phyloP scores from a whole-genome alignment of 2,113 vertebrate genomes.

The Laticauda colubrina region DNA sequence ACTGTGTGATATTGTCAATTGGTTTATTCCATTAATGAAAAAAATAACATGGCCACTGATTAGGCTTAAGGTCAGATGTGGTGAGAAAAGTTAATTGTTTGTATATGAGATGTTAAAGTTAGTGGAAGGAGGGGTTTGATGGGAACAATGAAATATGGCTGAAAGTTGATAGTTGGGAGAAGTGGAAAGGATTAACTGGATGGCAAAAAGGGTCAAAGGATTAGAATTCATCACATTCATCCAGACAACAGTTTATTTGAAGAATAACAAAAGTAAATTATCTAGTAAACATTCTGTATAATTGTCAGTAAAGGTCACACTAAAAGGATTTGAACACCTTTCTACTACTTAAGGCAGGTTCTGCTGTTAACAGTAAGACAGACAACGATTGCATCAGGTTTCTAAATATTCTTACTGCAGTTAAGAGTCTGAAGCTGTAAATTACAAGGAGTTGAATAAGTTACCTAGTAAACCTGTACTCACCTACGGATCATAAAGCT shows the following conservation, averaged over 20 bases:
- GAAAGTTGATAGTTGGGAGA: neutral
- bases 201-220: neutral
- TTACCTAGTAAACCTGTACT: conserved; percentile 12
- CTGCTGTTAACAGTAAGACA: neutral
- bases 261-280: neutral
- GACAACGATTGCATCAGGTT: neutral
- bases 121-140: neutral
- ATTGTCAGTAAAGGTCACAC: neutral
- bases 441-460: neutral
- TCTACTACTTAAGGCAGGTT: neutral
- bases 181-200: neutral
- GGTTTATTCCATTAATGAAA: neutral
- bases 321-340: neutral
- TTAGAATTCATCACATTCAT: neutral
- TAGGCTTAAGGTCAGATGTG: neutral
- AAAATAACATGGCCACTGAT: neutral
- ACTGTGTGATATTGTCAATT: neutral
- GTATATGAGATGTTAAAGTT: neutral
- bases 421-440: neutral
- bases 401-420: neutral
- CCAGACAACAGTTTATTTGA: neutral
- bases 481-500: neutral
- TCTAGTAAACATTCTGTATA: neutral
- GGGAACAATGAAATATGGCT: neutral
- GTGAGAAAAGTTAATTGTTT: neutral